A percentile compares a stretch with the other conserved stretches of the same genome.
Evolutionary conservation across 1,140 invertebrate genomes (phyloP).

Genomic region (Amphibalanus amphitrite): DNA sequence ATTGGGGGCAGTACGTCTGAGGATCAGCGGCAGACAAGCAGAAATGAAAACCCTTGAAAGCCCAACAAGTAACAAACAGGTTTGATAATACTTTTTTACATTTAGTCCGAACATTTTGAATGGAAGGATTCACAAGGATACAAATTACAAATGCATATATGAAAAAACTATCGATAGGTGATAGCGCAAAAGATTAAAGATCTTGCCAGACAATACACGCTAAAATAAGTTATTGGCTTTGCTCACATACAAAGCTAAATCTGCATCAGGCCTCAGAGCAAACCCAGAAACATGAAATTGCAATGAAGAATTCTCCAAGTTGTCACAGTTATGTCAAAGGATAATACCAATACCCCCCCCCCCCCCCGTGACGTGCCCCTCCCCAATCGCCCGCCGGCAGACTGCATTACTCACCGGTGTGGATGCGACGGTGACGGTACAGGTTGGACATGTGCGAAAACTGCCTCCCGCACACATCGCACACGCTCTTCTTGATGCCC

Average conservation of each 20-base stretch:
- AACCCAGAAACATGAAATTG: background rate
- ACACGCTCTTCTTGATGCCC: conserved; percentile 29
- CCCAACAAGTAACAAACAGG: too few species aligned
- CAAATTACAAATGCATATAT: background rate
- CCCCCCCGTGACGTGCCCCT: too few species aligned
- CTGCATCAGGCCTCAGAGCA: too few species aligned
- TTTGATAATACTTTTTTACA: background rate
- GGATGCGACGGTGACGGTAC: conserved; percentile 29
- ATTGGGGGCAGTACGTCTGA: background rate
- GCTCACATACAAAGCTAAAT: background rate
- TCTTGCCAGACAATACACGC: too few species aligned
- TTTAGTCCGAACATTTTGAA: too few species aligned
- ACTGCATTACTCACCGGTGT: conserved; percentile 22
- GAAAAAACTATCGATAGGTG: background rate
- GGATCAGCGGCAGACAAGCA: too few species aligned
- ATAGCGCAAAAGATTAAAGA: background rate
- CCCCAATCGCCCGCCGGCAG: too few species aligned
- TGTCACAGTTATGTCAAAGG: background rate
- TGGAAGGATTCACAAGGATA: too few species aligned
- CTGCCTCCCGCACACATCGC: conserved; percentile 29
- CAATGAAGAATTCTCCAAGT: background rate
- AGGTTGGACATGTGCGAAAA: conserved; percentile 33
- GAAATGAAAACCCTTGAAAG: too few species aligned
- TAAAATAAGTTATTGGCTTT: too few species aligned
- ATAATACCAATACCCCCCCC: conserved; percentile 4